Evolutionary conservation across 2,113 vertebrate species (phyloP), one percentile per base, ranked within the genome.

Genomic region (Fulica atra): DNA sequence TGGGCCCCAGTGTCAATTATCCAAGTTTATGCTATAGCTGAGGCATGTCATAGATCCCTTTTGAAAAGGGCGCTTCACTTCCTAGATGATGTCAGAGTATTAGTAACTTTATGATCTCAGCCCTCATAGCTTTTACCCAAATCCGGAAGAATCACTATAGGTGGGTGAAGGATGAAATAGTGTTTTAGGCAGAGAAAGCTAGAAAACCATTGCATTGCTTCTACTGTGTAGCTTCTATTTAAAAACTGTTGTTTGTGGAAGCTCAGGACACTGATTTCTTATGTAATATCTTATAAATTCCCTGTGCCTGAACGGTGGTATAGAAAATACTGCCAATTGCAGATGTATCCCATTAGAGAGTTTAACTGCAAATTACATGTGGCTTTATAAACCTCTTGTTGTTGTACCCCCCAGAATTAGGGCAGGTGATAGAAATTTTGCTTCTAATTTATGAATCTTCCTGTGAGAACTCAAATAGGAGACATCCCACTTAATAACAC

Each of bases 1-100:
- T n/a, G 61, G 94, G 88, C 86, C 92, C 91, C 91, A 68, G 80
- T 23, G 91, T 73, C 88, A 95, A 91, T 93, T 93, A 93, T 68
- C 86, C 2, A 1, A 86, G 70, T 95, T 88, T 86, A 38, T 93
- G 57, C 65, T 89, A 19, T 35, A 86, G 83, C 29, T 60, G 35
- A 31, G 50, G 83, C 92, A 84, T 88, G 80, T 53, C 91, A 81
- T 60, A 56, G 77, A 89, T 50, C 83, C 38, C 72, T 64, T 78
- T 93, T 74, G 77, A 68, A 92, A 71, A 73, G 70, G 68, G 74
- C 48, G 29, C 60, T 84, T 68, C 72, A 36, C 80, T 18, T 91
- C 56, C 36, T 50, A 42, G 84, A 42, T 64, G 65, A 91, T 86
- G 83, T 70, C 88, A 92, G 83, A 60, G 88, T 26, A 46, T 59